Evolutionary conservation across 1,140 invertebrate genomes (phyloP), one percentile per base, ranked within the genome.

Genomic region (Vollenhovia emeryi): DNA sequence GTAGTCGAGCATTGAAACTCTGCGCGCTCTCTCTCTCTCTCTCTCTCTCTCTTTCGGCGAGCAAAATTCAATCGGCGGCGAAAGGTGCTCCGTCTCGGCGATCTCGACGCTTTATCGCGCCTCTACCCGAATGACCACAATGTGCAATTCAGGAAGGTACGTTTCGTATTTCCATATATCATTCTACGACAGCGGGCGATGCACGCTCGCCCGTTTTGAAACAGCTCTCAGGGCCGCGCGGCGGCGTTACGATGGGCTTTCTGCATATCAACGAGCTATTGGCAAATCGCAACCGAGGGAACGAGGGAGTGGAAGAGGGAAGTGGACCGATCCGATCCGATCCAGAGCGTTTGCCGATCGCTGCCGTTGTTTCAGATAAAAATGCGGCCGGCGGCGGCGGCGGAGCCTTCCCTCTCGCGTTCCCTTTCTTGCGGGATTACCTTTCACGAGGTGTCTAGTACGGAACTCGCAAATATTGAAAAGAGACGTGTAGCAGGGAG

Each of bases 231-330:
- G 40, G 27, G 40, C 21, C 62, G 52, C 55, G 15, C 73, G 57
- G 55, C 52, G 55, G 40, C 45, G 52, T 55, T 59, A 78, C 87
- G 83, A 90, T 88, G 88, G 83, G 76, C 75, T 90, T 87, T 90
- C 88, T 86, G 89, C 88, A 90, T 90, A 90, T 90, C 89, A 90
- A 90, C 76, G 80, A 90, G 76, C 83, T 90, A 84, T 90, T 90
- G 89, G 86, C 88, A 90, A 89, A 90, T 90, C 86, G 60, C 55
- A 80, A 15, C 55, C 36, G 84, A 55, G 36, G 50, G 48, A 76
- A 69, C 43, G 45, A 43, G 52, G 40, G 55, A 71, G 50, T 21
- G 62, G 43, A 62, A 55, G 52, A 66, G 45, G 62, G 69, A 33
- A 57, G 50, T 55, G 75, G 69, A 52, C 69, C 43, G 40, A 74